Evolutionary conservation across 2,888 invertebrate species (phyloP).

Genomic region (Monoplex corrugatus): DNA sequence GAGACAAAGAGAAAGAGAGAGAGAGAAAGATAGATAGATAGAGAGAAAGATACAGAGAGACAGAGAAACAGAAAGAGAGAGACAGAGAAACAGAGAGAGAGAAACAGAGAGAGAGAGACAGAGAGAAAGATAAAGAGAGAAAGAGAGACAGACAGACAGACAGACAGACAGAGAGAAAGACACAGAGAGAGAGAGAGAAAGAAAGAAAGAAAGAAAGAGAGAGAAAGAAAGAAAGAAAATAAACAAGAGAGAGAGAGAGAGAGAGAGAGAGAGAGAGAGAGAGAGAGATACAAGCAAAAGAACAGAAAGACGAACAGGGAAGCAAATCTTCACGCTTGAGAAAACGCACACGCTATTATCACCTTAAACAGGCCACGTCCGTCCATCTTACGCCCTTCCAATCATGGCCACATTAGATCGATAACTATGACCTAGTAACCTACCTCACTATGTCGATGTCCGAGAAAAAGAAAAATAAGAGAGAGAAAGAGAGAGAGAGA

Average conservation of each 20-base stretch:
- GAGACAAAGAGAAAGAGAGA: not conserved
- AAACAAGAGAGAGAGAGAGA: not conserved
- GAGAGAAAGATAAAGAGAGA: not conserved
- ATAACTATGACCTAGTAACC: too few relatives aligned
- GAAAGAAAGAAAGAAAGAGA: slow-evolving; percentile 22
- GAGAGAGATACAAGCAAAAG: not conserved
- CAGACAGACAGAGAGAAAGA: not conserved
- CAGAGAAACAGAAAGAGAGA: not conserved
- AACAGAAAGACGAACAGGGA: too few relatives aligned
- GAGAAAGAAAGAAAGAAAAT: not conserved
- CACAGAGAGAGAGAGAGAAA: slow-evolving; percentile 13
- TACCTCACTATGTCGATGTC: too few relatives aligned
- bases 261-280: not conserved
- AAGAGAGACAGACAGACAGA: not conserved
- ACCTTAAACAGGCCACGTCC: too few relatives aligned
- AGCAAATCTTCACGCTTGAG: too few relatives aligned
- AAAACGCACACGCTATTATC: too few relatives aligned
- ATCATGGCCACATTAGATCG: too few relatives aligned
- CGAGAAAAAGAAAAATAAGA: not conserved
- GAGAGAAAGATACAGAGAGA: not conserved
- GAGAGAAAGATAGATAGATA: not conserved
- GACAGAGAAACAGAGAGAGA: not conserved
- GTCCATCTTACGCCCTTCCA: too few relatives aligned
- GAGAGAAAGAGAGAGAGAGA: not conserved
- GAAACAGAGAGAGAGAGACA: not conserved